Evolutionary conservation across 2,888 invertebrate species (phyloP).

Genomic region (Melieria crassipennis): DNA sequence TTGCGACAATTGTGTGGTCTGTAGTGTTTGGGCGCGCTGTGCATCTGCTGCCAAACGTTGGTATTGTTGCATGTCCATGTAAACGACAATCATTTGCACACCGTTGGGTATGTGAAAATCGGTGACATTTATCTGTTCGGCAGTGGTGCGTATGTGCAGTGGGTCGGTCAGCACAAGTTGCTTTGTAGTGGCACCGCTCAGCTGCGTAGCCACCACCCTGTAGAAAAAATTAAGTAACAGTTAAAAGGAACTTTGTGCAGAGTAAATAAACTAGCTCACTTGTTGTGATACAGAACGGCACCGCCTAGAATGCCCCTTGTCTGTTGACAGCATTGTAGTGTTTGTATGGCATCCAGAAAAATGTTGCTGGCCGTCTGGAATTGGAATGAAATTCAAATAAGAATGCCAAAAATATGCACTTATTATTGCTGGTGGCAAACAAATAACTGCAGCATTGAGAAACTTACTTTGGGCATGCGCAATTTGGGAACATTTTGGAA

Average conservation of each 20-base stretch:
- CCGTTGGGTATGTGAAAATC: constrained; percentile 82
- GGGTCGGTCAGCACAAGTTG: constrained; percentile 85
- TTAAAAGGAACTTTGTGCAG: not conserved
- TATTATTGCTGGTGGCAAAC: not conserved
- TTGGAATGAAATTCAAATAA: not conserved
- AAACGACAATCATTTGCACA: constrained; percentile 82
- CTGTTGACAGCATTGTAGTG: constrained; percentile 84
- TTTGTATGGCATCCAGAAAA: constrained; percentile 86
- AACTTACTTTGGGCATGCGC: constrained; percentile 79
- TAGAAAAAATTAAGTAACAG: constrained; percentile 37
- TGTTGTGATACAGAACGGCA: constrained; percentile 86
- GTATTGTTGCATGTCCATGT: constrained; percentile 74
- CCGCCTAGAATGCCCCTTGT: constrained; percentile 85
- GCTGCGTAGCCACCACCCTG: constrained; percentile 84
- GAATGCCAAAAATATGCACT: not conserved
- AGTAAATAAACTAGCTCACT: constrained; percentile 68
- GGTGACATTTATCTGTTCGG: constrained; percentile 71
- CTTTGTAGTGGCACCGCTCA: constrained; percentile 79
- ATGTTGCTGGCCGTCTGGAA: constrained; percentile 85
- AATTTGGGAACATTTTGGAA: constrained; percentile 85
- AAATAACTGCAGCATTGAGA: not conserved
- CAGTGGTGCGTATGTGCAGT: constrained; percentile 83
- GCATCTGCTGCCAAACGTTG: constrained; percentile 67
- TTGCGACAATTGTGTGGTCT: constrained; percentile 56
- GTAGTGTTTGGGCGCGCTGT: constrained; percentile 64